Base-by-base conservation (phyloP, 2,797 vertebrate species). In the Danio jaintianensis region DNA sequence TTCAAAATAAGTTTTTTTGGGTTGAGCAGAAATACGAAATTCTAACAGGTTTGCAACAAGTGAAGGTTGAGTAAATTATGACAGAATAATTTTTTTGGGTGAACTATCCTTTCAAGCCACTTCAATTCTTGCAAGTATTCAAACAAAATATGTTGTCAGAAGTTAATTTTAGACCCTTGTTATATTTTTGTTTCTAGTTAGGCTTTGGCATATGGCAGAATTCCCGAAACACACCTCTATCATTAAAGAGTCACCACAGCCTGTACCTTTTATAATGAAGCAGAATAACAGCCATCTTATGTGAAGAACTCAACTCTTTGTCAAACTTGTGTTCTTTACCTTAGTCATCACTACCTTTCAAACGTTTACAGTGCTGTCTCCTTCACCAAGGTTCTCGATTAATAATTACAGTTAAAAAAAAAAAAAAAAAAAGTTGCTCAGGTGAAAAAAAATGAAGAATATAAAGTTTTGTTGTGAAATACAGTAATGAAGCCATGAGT, bases 271-370 rank as follows among this genome's bases (percentile, higher is more conserved):
- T 29, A 55, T 70, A 20, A 70, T 70, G 56, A 63, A 22, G 47
- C 29, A 75, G 58, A 40, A 50, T 12, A 59, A 59, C 53, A 58
- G 18, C 61, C 29, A 40, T 42, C 61, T 42, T 36, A 40, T 4
- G 38, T 63, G 13, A 36, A 42, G 62, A 43, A 2, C 56, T 59
- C 56, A 59, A 15, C 12, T 6, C 48, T 12, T 4, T 70, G 50
- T 53, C 68, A 70, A 55, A 70, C 18, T 29, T 84, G 56, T 79
- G 71, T 79, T 64, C n/a, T 68, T 84, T 79, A 79, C 69, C 63
- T 70, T 59, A 13, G 64, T 36, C 12, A 56, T 11, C 22, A 15
- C 15, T 36, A 48, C 29, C 45, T 48, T 12, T 7, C 18, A 22
- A 55, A 50, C 70, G 36, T 53, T 53, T 70, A 53, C 68, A 38